Evolutionary conservation across 1,140 invertebrate species (phyloP), one percentile per base, ranked within the genome.

Genomic region (Drosophila pseudoobscura): DNA sequence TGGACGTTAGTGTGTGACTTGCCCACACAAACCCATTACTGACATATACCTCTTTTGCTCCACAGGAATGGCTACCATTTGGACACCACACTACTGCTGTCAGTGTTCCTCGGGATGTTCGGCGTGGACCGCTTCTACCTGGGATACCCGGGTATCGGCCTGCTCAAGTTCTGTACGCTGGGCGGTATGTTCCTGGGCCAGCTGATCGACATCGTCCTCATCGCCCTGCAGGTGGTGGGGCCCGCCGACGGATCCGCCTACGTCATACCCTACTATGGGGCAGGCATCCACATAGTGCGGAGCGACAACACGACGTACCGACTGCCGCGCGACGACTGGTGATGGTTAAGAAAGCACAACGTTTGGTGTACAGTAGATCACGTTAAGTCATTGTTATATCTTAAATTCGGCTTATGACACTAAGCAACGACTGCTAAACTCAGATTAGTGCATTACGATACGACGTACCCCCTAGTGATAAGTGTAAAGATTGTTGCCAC

Each of bases 141-240:
- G 3, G 98, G 98, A 15, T 99, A 99, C 92, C 97, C 97, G 51
- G 98, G 97, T 20, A 94, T 99, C 68, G 98, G 98, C 1, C 92
- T 99, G 49, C 94, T 98, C 6, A 99, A 99, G 92, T 94, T 99
- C 74, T 97, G 97, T 90, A 99, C 98, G 0, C 92, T 99, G 26
- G 98, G 98, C 6, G 99, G 99, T 89, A 95, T 99, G 94, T 99
- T 99, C 89, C 92, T 99, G n/a, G 97, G 97, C 7, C 98, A 99
- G 92, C 93, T 99, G 29, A 93, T 98, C 60, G 98, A 99, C 92
- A 96, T 99, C 17, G 96, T 99, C 84, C 93, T 99, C 22, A 99
- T 99, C 89, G 97, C 98, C 15, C 97, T 97, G 20, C 94, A 95
- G 94, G 95, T 96, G 57, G 95, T 99, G 39, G 96, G 96, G 9